Evolutionary conservation across 2,888 invertebrate species (phyloP), one percentile per base, ranked within the genome.

Genomic region (Heliconius sara): DNA sequence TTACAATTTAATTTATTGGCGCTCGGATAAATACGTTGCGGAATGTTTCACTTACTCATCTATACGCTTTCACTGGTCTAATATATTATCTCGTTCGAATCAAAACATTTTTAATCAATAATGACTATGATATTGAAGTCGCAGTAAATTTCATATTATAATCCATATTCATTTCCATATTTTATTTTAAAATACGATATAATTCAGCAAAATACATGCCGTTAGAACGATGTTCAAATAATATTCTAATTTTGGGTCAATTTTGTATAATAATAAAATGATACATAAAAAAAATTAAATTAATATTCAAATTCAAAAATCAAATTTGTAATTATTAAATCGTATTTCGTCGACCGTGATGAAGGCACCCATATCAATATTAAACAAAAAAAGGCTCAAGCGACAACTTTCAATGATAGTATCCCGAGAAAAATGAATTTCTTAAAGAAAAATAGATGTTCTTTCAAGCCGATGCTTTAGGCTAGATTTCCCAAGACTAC

Each of bases 401-500:
- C 10, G 12, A 73, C 9, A 39, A 73, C 39, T 60, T 39, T 39
- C 9, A 60, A 60, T 34, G 9, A 39, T 60, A 4, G 16, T 57
- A n/a, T 60, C 60, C 25, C 13, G 1, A 73, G 34, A 60, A 73
- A 79, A 81, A 81, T 79, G 71, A 75, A 78, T 79, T 73, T 76
- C 71, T 66, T 27, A 63, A 47, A 65, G 47, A 73, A 68, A 76
- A 72, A 75, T 34, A 30, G 39, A 79, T 79, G 74, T 63, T 52
- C 70, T 12, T 75, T 60, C 79, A 65, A 63, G 43, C 72, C 76
- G 73, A 52, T 78, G 57, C 72, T 74, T 80, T 76, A 74, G 74
- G 76, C 80, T 79, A 79, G 80, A 83, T 83, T 81, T 83, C 82
- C 80, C 80, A 79, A 80, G 78, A 79, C 77, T 74, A 73, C 43